A percentile compares a stretch with the other conserved stretches of the same genome.
These are phyloP conservation scores for Galleria mellonella DNA, from an alignment of 1,140 invertebrate genomes.

Conservation along the genomic window DNA sequence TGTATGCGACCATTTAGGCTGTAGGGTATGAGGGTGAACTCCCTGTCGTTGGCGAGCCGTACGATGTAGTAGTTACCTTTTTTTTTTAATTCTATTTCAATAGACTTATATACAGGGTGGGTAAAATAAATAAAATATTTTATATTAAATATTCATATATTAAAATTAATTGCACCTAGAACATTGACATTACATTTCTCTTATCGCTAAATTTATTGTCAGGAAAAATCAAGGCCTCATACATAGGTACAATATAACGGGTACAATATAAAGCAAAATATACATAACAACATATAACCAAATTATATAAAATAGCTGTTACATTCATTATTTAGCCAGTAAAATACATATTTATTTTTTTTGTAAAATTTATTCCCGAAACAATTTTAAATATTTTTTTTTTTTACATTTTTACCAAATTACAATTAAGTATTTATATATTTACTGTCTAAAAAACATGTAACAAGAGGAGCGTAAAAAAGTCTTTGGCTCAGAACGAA, in stretches of 20 bases:
- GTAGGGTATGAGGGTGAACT: too few species aligned
- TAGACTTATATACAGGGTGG: too few species aligned
- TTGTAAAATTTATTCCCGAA: too few species aligned
- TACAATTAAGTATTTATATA: not conserved
- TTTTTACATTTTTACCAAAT: not conserved
- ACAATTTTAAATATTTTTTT: not conserved
- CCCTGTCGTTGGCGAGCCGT: too few species aligned
- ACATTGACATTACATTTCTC: slow-evolving; percentile 40
- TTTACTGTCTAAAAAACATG: not conserved
- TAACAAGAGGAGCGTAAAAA: slow-evolving; percentile 15
- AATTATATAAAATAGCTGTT: not conserved
- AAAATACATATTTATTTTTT: too few species aligned
- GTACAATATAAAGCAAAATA: slow-evolving; percentile 34
- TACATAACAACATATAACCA: slow-evolving; percentile 24
- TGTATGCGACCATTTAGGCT: too few species aligned
- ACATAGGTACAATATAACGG: slow-evolving; percentile 14
- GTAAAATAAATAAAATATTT: slow-evolving; percentile 24
- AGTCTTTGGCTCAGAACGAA: slow-evolving; percentile 64
- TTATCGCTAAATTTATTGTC: slow-evolving; percentile 46
- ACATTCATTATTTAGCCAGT: too few species aligned
- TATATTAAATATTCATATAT: slow-evolving; percentile 70
- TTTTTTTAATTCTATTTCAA: too few species aligned
- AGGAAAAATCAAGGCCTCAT: slow-evolving; percentile 42
- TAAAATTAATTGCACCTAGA: slow-evolving; percentile 68
- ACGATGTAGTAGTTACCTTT: too few species aligned